These are phyloP conservation scores for Aythya fuligula DNA, from an alignment of 2,797 vertebrate genomes.

Conservation along the genomic window DNA sequence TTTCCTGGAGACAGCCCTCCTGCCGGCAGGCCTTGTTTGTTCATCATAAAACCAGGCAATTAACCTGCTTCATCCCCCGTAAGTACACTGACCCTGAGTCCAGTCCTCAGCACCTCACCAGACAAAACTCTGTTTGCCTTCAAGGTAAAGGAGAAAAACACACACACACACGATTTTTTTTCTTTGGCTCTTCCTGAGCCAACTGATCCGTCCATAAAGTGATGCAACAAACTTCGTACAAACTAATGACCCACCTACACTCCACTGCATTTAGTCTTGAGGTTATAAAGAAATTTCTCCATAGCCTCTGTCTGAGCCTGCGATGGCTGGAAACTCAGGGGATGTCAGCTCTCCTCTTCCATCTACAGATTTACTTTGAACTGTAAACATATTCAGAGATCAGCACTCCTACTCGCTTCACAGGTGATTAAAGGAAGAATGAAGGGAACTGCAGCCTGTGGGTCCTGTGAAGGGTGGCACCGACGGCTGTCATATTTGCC, in stretches of 20 bases:
- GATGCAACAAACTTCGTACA: not conserved
- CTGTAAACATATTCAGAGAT: not conserved
- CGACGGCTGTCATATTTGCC: accelerated
- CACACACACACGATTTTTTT: not conserved
- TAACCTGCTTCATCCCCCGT: not conserved
- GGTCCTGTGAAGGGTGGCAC: not conserved
- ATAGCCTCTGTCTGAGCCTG: accelerated
- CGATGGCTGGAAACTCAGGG: not conserved
- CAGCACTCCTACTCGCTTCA: not conserved
- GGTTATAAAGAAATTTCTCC: not conserved
- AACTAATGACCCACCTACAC: not conserved
- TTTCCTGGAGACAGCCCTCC: constrained; percentile 18
- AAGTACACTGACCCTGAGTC: not conserved
- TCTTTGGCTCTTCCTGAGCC: not conserved
- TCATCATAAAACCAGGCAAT: constrained; percentile 41
- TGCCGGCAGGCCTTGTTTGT: constrained; percentile 27
- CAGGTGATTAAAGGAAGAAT: not conserved
- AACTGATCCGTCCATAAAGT: not conserved
- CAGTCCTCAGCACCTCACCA: not conserved
- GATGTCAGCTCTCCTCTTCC: not conserved
- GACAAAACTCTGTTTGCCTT: not conserved
- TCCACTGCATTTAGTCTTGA: not conserved
- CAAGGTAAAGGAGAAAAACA: not conserved
- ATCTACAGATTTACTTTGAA: not conserved
- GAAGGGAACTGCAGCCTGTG: not conserved